Conservation (phyloP, 2,797 vertebrate species). For the Oryzias dopingdopingensis region DNA sequence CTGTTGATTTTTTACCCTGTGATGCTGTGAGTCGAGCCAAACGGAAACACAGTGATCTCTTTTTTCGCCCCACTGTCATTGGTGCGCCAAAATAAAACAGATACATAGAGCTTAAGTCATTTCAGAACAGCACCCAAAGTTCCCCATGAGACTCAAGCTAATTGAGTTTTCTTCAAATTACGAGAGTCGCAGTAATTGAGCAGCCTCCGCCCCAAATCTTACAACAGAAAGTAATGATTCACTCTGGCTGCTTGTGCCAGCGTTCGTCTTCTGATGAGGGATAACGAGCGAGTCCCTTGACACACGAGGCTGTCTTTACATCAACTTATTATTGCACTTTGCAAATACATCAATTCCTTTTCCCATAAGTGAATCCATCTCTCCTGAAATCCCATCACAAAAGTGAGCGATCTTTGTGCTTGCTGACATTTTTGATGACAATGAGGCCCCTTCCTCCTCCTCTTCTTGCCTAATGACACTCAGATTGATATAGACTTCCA, state of each 20-base stretch:
- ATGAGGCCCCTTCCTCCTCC: slow-evolving; percentile 47
- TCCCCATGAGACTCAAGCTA: slow-evolving; percentile 48
- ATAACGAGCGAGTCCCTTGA: slow-evolving; percentile 48
- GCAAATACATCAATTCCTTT: slow-evolving; percentile 40
- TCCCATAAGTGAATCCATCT: slow-evolving; percentile 43
- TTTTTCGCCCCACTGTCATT: slow-evolving; percentile 15
- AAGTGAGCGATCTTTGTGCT: slow-evolving; percentile 46
- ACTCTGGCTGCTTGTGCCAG: slow-evolving; percentile 42
- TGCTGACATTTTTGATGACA: slow-evolving; percentile 56
- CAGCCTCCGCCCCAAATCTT: slow-evolving; percentile 35
- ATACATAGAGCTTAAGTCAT: slow-evolving; percentile 16
- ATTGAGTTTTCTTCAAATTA: slow-evolving; percentile 56
- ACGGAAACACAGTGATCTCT: slow-evolving; percentile 1
- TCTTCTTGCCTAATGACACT: slow-evolving; percentile 64
- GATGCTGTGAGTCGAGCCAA: neutral
- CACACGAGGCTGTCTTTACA: slow-evolving; percentile 23
- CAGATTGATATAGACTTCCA: slow-evolving; percentile 72
- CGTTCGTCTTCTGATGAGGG: slow-evolving; percentile 37
- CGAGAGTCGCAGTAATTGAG: slow-evolving; percentile 48
- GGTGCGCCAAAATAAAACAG: slow-evolving; percentile 29
- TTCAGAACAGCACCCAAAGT: slow-evolving; percentile 46
- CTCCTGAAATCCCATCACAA: slow-evolving; percentile 30
- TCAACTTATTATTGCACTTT: slow-evolving; percentile 34
- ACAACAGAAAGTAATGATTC: slow-evolving; percentile 48
- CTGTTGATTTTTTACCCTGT: neutral